Conservation (phyloP, 53 echinoderm and acorn worm genomes). For the Paracentrotus lividus region DNA sequence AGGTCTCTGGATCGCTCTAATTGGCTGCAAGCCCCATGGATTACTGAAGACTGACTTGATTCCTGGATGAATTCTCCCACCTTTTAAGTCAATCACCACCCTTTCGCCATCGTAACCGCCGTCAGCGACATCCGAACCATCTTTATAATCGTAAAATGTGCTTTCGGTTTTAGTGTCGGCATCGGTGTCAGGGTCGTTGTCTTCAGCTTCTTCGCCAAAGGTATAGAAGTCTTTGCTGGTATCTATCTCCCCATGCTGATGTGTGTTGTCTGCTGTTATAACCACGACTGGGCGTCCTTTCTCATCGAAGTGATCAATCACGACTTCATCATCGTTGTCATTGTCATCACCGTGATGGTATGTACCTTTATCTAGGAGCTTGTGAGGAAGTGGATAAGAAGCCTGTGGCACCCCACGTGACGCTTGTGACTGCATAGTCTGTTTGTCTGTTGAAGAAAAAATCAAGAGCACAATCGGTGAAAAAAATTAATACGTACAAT, state of each 20-base stretch:
- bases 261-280: conserved; percentile 40
- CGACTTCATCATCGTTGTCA: neutral
- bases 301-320: conserved; percentile 58
- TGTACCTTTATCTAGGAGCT: neutral
- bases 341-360: neutral
- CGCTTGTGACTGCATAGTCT: neutral
- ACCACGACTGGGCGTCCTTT: conserved; percentile 49
- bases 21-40: conserved; percentile 36
- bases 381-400: conserved; percentile 34
- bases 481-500: neutral
- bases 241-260: conserved; percentile 26
- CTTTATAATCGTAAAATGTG: conserved; percentile 16
- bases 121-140: neutral
- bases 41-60: conserved; percentile 8
- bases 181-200: neutral
- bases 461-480: neutral
- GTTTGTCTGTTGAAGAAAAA: neutral
- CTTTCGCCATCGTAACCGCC: conserved; percentile 8
- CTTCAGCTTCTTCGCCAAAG: conserved; percentile 13
- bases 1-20: neutral
- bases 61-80: neutral
- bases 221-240: conserved; percentile 34
- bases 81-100: conserved; percentile 9
- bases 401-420: conserved; percentile 11
- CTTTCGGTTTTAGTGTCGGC: neutral